Evolutionary conservation across 2,888 invertebrate species (phyloP), one percentile per base, ranked within the genome.

Genomic region (Dorcus hopei): DNA sequence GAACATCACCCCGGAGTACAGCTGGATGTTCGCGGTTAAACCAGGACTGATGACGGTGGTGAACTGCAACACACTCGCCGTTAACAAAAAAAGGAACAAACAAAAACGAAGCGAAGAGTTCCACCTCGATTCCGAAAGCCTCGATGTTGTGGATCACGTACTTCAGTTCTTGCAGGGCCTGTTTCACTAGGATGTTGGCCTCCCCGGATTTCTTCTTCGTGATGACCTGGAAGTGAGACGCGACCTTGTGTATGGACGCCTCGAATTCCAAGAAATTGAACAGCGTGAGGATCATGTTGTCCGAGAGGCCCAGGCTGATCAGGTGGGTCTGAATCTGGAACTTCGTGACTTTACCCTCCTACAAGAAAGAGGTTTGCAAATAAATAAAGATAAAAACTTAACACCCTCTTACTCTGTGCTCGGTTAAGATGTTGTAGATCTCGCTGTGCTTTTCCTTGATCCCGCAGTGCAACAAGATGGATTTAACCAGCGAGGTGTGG

Each of bases 401-500:
- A n/a, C n/a, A n/a, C n/a, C n/a, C 19, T 56, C 62, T 65, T 70
- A 80, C 80, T 59, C 81, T 80, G 1, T 80, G 78, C 62, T 82
- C 81, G n/a, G 78, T 76, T 14, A 84, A 73, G 58, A 80, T 79
- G 23, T 73, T 73, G 66, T 80, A 81, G 53, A 84, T 77, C 61
- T 82, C 80, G 50, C 80, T 76, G 68, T 86, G 85, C 62, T 87
- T 87, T 19, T 84, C 82, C 7, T 91, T 88, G 3, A 97, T 88
- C 3, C 91, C 92, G 70, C 90, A 92, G 62, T 91, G 87, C 54
- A 91, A 78, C 9, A 97, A 80, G 57, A 95, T 83, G 0, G 91
- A 89, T 65, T 87, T 83, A 59, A 95, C 73, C 5, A 95, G 76
- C 41, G 85, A 86, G 0, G 89, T 89, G 70, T 95, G 95, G 74